Evolutionary conservation across 2,888 invertebrate species (phyloP), one percentile per base, ranked within the genome.

Genomic region (Seladonia tumulorum): DNA sequence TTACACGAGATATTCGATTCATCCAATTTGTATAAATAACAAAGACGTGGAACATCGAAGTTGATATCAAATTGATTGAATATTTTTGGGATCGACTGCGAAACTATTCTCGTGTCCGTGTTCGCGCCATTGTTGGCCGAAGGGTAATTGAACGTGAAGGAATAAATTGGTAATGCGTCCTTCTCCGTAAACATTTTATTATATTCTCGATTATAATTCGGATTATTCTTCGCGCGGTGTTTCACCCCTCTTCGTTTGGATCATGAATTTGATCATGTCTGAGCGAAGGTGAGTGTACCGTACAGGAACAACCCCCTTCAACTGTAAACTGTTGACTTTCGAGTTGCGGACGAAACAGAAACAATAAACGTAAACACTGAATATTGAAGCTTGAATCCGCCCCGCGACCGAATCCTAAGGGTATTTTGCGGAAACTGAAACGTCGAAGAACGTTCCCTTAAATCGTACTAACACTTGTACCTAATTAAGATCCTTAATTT

Each of bases 281-380:
- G n/a, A 14, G 60, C 22, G 66, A 66, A 39, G 68, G 42, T 14
- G 63, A 29, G 16, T 5, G 16, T 2, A 16, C 63, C 16, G 16
- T 7, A 29, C 29, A 1, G 39, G 4, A 42, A 39, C 68, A 35
- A 39, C 39, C n/a, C 39, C 42, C 42, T 42, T 14, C n/a, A 68
- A 39, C 39, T 39, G 66, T 14, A 35, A 49, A 70, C 49, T n/a
- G 18, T 49, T 68, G 68, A 70, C 68, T 70, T n/a, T 39, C 68
- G 35, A n/a, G n/a, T 68, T 68, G 68, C 68, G 10, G 68, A 39
- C 42, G n/a, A n/a, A 68, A 68, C 68, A 42, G 68, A 42, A 68
- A 68, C 68, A 42, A 68, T 68, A 68, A 68, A 68, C 68, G 42
- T 39, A 68, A 68, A 68, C 68, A 68, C n/a, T 39, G 68, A 68